Evolutionary conservation across 1,140 invertebrate genomes (phyloP), one percentile per base, ranked within the genome.

Genomic region (Agraylea sexmaculata): DNA sequence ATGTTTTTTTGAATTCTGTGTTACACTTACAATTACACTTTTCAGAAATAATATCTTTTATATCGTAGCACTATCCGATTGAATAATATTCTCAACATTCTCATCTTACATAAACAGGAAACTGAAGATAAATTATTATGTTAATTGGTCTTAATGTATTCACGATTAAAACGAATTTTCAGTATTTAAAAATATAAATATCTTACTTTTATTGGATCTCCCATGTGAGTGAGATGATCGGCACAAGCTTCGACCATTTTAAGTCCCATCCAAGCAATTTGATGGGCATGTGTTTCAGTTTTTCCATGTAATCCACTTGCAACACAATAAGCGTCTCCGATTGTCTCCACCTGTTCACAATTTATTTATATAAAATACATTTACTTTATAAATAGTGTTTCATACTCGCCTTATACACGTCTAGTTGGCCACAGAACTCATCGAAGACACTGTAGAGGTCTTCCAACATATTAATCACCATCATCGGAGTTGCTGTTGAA

Each of bases 321-420:
- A 2, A 93, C 88, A 59, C 90, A 93, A 59, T 95, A 96, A 1
- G 91, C 91, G 65, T 94, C 90, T 0, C 90, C 90, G 50, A 85
- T 85, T 23, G 90, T 96, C 66, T 96, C 92, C 39, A 95, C 89
- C 87, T 91, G 53, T 17, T 49, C 46, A 23, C 18, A 39, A 27
- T n/a, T 19, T 10, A 30, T 15, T 17, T 38, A 38, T 22, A 22
- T 35, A n/a, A n/a, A n/a, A n/a, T n/a, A n/a, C 38, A 10, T 40
- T 7, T 10, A 10, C 11, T 40, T 40, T 16, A 7, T 16, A 38
- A 38, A 13, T 30, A 10, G n/a, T 8, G n/a, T n/a, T n/a, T n/a
- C n/a, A n/a, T n/a, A n/a, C n/a, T 57, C 62, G 88, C 87, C 77
- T 94, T 94, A 58, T 94, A 94, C 10, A 93, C 85, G 56, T 93